phyloP scores from a whole-genome alignment of 2,113 vertebrate species.

The Brachypteracias leptosomus region DNA sequence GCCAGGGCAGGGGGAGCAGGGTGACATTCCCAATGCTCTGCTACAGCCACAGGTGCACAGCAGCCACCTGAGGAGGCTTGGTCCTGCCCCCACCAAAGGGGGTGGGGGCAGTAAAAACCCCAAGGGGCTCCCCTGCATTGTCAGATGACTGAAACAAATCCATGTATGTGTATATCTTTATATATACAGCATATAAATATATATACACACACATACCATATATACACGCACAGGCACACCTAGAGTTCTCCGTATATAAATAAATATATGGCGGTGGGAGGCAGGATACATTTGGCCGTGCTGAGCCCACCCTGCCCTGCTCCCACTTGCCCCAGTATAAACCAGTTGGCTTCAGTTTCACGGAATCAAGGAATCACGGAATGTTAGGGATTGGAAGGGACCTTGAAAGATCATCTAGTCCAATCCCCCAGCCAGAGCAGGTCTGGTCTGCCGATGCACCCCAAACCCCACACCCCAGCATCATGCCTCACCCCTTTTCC shows the following conservation, averaged over 20 bases:
- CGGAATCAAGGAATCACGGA: no score
- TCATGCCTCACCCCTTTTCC: background rate
- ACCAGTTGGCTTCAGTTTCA: background rate
- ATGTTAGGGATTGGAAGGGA: no score
- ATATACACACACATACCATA: constrained; percentile 55
- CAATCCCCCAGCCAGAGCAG: no score
- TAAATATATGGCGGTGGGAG: background rate
- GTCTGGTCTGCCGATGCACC: background rate
- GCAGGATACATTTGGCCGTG: background rate
- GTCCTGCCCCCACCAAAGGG: background rate
- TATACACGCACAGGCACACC: constrained; percentile 61
- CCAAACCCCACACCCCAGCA: fast-evolving
- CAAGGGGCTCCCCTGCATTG: background rate
- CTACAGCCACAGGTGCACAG: background rate
- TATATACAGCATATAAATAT: constrained; percentile 67
- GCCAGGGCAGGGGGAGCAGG: background rate
- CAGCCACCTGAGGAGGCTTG: background rate
- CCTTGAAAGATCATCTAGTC: no score
- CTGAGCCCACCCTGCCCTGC: background rate
- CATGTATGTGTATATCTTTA: constrained; percentile 63
- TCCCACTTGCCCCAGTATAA: background rate
- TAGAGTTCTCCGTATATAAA: constrained; percentile 44
- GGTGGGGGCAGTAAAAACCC: background rate
- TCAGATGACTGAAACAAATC: constrained; percentile 42
- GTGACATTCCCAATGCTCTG: background rate